Evolutionary conservation across 1,140 invertebrate genomes (phyloP).

Genomic region (Pseudobourletiella spinata): DNA sequence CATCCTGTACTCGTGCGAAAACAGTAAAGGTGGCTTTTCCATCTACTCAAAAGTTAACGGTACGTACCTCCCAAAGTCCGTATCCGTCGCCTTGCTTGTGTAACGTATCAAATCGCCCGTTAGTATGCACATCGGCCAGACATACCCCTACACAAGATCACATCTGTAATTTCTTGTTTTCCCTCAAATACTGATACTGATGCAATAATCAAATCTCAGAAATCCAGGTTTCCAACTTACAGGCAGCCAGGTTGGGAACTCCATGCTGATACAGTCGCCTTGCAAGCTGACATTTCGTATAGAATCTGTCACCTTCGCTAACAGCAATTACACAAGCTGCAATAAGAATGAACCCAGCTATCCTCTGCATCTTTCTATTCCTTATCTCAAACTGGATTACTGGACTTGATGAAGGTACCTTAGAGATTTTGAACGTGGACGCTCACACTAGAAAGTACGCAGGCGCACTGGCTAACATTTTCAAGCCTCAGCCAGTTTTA

Average conservation of each 20-base stretch:
- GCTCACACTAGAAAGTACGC: too few relatives aligned
- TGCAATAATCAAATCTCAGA: neutral
- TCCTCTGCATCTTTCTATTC: too few relatives aligned
- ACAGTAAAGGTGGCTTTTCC: neutral
- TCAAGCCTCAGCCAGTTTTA: too few relatives aligned
- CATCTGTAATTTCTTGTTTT: too few relatives aligned
- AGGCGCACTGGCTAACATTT: too few relatives aligned
- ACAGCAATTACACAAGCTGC: neutral
- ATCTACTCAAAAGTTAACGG: neutral
- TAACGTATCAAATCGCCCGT: neutral
- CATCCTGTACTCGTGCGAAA: neutral
- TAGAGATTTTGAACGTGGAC: too few relatives aligned
- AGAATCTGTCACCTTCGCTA: neutral
- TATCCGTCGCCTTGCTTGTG: conserved; percentile 2
- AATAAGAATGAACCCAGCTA: neutral
- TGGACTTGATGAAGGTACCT: too few relatives aligned
- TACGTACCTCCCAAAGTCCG: neutral
- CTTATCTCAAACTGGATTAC: too few relatives aligned
- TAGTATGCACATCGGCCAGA: conserved; percentile 5
- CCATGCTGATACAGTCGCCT: neutral
- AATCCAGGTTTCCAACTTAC: neutral
- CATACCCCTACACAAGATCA: neutral
- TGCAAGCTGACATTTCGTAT: neutral
- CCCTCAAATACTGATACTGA: too few relatives aligned
- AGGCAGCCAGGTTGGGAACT: neutral